A percentile compares a stretch with the other conserved stretches of the same genome.
phyloP scores from a whole-genome alignment of 2,797 vertebrate genomes.

The Sitta carolinensis region DNA sequence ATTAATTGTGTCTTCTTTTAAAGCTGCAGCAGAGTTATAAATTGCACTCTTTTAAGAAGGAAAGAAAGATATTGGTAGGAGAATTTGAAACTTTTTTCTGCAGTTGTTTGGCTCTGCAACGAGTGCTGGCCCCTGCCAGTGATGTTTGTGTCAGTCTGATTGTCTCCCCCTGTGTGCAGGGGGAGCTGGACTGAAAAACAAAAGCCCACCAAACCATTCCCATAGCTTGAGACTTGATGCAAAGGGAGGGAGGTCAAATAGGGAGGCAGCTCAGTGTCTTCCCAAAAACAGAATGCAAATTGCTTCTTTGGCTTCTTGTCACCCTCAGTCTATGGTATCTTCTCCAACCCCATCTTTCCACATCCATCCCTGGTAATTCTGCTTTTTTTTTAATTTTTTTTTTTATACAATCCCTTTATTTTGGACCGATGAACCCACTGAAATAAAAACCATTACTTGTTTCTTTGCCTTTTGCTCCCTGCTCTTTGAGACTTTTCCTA shows the following conservation, averaged over 20 bases:
- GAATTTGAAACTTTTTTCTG: neutral
- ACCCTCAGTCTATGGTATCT: neutral
- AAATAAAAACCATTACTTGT: neutral
- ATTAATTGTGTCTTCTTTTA: neutral
- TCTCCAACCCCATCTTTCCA: neutral
- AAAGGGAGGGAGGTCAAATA: neutral
- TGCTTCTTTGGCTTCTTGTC: neutral
- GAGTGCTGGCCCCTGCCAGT: neutral
- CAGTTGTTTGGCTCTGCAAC: neutral
- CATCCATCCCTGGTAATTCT: neutral
- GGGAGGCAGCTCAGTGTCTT: neutral
- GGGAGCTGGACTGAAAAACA: neutral
- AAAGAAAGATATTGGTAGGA: neutral
- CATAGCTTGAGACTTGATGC: accelerated
- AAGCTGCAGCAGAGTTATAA: neutral
- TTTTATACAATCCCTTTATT: neutral
- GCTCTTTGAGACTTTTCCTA: neutral
- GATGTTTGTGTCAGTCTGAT: neutral
- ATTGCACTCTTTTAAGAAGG: accelerated
- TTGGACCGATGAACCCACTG: neutral
- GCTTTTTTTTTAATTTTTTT: neutral
- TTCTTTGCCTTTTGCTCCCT: neutral
- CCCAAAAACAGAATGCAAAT: accelerated
- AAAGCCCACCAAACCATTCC: too few species aligned
- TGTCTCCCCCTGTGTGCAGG: neutral